phyloP scores from a whole-genome alignment of 2,797 vertebrate genomes.

The Stomatorhinus walkeri region DNA sequence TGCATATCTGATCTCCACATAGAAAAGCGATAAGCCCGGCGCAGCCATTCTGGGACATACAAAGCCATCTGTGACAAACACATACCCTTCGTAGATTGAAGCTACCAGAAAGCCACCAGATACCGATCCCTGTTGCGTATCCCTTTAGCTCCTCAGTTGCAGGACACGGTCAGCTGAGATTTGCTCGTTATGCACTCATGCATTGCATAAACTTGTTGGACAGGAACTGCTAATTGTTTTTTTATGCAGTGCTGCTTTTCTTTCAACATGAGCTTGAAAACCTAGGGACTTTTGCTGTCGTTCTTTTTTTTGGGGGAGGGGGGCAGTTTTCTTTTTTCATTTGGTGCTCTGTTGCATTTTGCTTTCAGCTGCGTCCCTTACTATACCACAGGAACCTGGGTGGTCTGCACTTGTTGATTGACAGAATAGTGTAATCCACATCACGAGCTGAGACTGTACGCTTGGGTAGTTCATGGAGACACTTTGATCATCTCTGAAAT shows the following conservation, averaged over 20 bases:
- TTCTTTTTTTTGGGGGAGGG: not conserved
- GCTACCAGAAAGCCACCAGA: not conserved
- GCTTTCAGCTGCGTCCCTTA: not conserved
- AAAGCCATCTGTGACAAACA: not conserved
- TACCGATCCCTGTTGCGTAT: not conserved
- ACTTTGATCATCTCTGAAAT: not conserved
- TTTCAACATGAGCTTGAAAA: not conserved
- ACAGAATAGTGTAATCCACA: not conserved
- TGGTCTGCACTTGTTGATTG: not conserved
- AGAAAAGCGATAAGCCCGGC: not conserved
- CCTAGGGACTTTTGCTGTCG: not conserved
- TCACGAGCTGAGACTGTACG: not conserved
- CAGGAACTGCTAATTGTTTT: not conserved
- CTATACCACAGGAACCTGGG: not conserved
- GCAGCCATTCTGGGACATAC: not conserved
- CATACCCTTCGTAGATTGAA: not conserved
- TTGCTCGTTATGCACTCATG: not conserved
- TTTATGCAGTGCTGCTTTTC: not conserved
- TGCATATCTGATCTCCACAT: not conserved
- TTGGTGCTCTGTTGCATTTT: not conserved
- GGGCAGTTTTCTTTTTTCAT: not conserved
- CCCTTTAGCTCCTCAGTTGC: not conserved
- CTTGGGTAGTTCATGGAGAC: not conserved
- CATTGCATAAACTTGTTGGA: not conserved
- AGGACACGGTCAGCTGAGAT: not conserved